phyloP scores from a whole-genome alignment of 2,888 invertebrate genomes.

The Orchestes rusci region DNA sequence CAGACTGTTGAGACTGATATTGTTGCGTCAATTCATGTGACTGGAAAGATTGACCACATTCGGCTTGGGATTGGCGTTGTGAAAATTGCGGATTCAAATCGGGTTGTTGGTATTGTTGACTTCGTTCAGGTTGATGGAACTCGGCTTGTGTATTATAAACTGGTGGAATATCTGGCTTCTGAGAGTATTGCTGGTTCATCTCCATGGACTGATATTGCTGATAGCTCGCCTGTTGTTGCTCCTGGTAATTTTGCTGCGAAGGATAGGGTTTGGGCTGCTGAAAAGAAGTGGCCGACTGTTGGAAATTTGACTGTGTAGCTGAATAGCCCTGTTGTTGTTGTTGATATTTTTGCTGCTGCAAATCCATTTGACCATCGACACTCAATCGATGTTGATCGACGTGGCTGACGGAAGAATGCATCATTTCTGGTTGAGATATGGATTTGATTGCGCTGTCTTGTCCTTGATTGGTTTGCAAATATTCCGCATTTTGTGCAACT shows the following conservation, averaged over 20 bases:
- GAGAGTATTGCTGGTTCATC: too few species aligned
- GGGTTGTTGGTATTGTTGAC: slow-evolving; percentile 8
- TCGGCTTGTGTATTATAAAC: too few species aligned
- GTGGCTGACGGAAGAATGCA: slow-evolving; percentile 28
- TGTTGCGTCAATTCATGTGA: slow-evolving; percentile 20
- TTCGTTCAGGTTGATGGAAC: slow-evolving; percentile 20
- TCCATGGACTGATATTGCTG: slow-evolving; percentile 18
- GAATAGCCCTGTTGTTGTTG: slow-evolving; percentile 28
- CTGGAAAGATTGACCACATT: too few species aligned
- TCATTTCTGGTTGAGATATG: slow-evolving; percentile 39
- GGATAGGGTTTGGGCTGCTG: slow-evolving; percentile 15
- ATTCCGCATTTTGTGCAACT: slow-evolving; percentile 41
- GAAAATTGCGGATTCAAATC: slow-evolving; percentile 14
- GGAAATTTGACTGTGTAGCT: slow-evolving; percentile 27
- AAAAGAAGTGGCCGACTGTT: slow-evolving; percentile 20
- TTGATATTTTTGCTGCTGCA: slow-evolving; percentile 26
- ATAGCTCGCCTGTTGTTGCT: slow-evolving; percentile 22
- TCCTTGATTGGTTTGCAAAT: too few species aligned
- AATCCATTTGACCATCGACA: slow-evolving; percentile 40
- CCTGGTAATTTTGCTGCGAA: slow-evolving; percentile 13
- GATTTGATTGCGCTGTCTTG: too few species aligned
- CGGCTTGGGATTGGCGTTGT: too few species aligned
- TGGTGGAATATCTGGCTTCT: too few species aligned
- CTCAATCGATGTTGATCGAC: slow-evolving; percentile 33
- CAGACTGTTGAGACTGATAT: slow-evolving; percentile 22